phyloP scores from a whole-genome alignment of 2,888 invertebrate species.

The Orthosia gothica region DNA sequence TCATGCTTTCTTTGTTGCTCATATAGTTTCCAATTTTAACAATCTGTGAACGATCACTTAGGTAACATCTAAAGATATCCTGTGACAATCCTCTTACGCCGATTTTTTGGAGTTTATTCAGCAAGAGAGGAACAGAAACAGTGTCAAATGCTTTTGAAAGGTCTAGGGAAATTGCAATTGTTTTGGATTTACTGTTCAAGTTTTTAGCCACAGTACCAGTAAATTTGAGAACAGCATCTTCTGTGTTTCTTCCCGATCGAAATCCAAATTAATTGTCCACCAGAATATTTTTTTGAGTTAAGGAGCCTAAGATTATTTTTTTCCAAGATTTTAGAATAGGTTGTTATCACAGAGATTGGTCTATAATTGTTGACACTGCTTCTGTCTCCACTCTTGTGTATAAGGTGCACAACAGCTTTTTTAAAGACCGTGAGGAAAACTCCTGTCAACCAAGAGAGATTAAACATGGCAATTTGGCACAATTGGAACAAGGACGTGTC shows the following conservation, averaged over 20 bases:
- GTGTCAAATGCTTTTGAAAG: constrained; percentile 9
- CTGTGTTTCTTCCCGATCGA: neutral
- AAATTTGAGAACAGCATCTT: neutral
- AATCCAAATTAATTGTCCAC: constrained; percentile 7
- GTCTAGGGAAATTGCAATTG: neutral
- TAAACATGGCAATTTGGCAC: constrained; percentile 26
- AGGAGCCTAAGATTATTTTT: constrained; percentile 5
- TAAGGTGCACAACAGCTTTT: constrained; percentile 17
- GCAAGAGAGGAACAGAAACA: too few relatives aligned
- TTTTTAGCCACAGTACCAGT: constrained; percentile 8
- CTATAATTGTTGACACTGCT: neutral
- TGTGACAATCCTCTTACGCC: neutral
- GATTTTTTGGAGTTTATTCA: neutral
- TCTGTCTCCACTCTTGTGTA: constrained; percentile 24
- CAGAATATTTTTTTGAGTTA: constrained; percentile 6
- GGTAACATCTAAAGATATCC: too few relatives aligned
- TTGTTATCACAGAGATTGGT: neutral
- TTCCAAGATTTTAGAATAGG: constrained; percentile 6
- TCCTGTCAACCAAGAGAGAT: neutral
- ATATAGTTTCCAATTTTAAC: too few relatives aligned
- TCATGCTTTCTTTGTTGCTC: too few relatives aligned
- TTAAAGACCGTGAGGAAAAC: neutral
- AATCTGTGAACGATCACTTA: too few relatives aligned
- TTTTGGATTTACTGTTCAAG: constrained; percentile 3
- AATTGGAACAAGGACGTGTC: constrained; percentile 12